Evolutionary conservation across 2,113 vertebrate genomes (phyloP).

Genomic region (Chaetorhynchus papuensis): DNA sequence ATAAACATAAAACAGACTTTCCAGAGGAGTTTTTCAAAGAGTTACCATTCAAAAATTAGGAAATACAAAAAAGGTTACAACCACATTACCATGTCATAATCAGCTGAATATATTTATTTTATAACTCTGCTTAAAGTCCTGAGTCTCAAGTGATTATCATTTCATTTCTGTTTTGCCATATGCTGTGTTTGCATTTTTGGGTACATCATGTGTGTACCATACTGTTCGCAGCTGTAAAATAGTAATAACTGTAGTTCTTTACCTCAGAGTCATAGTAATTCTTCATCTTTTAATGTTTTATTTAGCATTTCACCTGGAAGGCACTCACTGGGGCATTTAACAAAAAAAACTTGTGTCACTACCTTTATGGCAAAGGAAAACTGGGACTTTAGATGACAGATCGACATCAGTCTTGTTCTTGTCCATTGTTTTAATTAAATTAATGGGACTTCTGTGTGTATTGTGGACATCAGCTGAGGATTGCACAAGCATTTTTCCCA

Average conservation of each 20-base stretch:
- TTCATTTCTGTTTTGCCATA: not conserved
- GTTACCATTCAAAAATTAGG: not conserved
- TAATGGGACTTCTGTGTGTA: not conserved
- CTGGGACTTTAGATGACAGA: not conserved
- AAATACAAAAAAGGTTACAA: not conserved
- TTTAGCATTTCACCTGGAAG: not conserved
- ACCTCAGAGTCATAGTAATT: not conserved
- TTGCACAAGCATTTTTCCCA: not conserved
- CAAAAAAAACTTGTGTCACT: not conserved
- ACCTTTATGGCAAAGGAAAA: not conserved
- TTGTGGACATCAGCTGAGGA: not conserved
- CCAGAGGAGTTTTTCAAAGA: not conserved
- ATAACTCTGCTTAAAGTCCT: not conserved
- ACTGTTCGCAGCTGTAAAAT: not conserved
- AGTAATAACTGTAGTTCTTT: not conserved
- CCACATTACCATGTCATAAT: fast-evolving
- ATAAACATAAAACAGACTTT: not conserved
- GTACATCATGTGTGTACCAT: not conserved
- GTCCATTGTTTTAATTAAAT: not conserved
- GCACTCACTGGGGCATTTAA: not conserved
- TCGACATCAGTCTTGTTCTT: not conserved
- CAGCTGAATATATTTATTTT: not conserved
- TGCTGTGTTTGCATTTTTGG: not conserved
- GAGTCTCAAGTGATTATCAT: not conserved
- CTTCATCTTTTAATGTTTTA: not conserved